Conservation (phyloP, 2,888 invertebrate species). For the Epinotia ramella region DNA sequence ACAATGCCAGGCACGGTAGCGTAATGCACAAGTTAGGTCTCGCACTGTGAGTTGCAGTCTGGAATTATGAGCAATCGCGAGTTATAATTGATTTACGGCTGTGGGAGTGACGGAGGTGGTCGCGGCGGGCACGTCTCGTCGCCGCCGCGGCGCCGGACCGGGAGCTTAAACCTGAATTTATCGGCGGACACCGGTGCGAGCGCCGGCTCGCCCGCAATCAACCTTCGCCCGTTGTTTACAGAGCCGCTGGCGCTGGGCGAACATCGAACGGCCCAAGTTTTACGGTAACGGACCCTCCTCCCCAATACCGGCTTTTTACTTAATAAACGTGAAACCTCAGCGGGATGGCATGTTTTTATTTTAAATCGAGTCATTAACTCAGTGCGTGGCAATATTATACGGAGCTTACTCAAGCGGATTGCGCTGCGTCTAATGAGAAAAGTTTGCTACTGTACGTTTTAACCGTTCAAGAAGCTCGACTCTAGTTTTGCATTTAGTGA, state of each 20-base stretch:
- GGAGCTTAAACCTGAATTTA: constrained; percentile 63
- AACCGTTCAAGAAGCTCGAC: constrained; percentile 28
- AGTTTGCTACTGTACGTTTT: constrained; percentile 47
- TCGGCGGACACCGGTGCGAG: constrained; percentile 51
- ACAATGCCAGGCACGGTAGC: constrained; percentile 43
- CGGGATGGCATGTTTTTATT: constrained; percentile 39
- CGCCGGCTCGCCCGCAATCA: constrained; percentile 53
- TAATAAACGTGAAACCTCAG: constrained; percentile 41
- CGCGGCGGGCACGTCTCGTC: constrained; percentile 35
- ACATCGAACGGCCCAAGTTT: constrained; percentile 47
- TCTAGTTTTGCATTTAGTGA: constrained; percentile 28
- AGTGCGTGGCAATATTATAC: constrained; percentile 23
- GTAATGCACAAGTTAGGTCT: constrained; percentile 57
- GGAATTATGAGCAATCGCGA: constrained; percentile 57
- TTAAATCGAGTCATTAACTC: constrained; percentile 33
- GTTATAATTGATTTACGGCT: constrained; percentile 74
- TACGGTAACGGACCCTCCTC: constrained; percentile 37
- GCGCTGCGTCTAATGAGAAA: constrained; percentile 51
- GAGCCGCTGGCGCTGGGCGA: constrained; percentile 42
- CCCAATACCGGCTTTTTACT: constrained; percentile 32
- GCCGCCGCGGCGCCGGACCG: constrained; percentile 6
- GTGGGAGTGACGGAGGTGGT: constrained; percentile 49
- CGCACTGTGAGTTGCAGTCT: constrained; percentile 48
- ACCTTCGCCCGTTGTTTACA: constrained; percentile 52
- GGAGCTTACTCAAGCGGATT: constrained; percentile 44